Evolutionary conservation across 2,797 vertebrate genomes (phyloP).

Genomic region (Peromyscus eremicus): DNA sequence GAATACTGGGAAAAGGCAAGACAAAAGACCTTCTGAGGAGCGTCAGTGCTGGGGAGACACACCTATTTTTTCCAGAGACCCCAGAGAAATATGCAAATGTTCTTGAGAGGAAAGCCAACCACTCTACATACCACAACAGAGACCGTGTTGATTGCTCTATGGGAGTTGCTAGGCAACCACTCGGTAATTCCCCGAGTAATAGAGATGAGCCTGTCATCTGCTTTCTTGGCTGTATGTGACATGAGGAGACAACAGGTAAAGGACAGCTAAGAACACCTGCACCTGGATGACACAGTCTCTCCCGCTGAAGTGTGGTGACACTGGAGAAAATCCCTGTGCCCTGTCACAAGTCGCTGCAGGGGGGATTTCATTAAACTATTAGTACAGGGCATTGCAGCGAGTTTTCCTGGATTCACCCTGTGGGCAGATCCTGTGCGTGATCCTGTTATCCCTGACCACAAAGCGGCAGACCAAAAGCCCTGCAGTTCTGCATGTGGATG

Average conservation of each 20-base stretch:
- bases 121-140: conserved; percentile 74
- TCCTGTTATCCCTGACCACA: conserved; percentile 61
- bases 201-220: conserved; percentile 78
- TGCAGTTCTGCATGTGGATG: background rate
- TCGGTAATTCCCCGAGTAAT: conserved; percentile 77
- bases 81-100: conserved; percentile 73
- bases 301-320: conserved; percentile 33
- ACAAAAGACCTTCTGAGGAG: conserved; percentile 63
- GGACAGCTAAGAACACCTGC: conserved; percentile 68
- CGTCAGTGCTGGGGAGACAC: conserved; percentile 43
- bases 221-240: conserved; percentile 69
- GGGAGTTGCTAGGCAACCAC: conserved; percentile 83
- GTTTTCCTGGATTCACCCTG: conserved; percentile 67
- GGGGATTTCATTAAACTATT: conserved; percentile 69
- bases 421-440: conserved; percentile 62
- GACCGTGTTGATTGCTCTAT: conserved; percentile 54
- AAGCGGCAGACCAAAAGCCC: conserved; percentile 61
- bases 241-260: conserved; percentile 77
- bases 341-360: conserved; percentile 75
- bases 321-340: conserved; percentile 47
- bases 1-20: conserved; percentile 27
- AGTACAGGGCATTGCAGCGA: conserved; percentile 19
- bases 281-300: conserved; percentile 62
- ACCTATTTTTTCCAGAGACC: conserved; percentile 58
- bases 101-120: conserved; percentile 71